Conservation (phyloP, 2,113 vertebrate species). For the Zosterops lateralis region DNA sequence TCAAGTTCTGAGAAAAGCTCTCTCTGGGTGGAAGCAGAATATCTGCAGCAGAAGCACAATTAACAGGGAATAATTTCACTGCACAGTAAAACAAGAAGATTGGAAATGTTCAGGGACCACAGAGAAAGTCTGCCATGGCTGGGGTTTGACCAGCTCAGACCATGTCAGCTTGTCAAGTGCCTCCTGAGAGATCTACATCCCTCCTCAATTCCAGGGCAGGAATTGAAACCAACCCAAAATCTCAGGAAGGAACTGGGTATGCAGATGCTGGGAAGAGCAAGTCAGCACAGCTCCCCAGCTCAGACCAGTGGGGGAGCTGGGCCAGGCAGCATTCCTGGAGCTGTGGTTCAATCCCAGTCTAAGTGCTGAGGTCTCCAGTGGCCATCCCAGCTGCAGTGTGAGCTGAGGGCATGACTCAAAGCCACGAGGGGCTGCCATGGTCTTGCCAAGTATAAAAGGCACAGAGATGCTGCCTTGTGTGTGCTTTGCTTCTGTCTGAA, state of each 20-base stretch:
- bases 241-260: neutral
- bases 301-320: neutral
- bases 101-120: neutral
- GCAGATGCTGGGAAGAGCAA: neutral
- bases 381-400: neutral
- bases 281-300: neutral
- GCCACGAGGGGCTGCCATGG: neutral
- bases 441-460: neutral
- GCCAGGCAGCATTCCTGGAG: slow-evolving; percentile 1
- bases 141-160: neutral
- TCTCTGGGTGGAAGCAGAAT: neutral
- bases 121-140: neutral
- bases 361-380: neutral
- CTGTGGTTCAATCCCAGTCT: neutral
- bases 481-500: neutral
- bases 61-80: neutral
- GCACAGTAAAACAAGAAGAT: neutral
- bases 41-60: neutral
- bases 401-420: slow-evolving; percentile 2
- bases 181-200: neutral
- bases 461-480: neutral
- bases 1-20: neutral
- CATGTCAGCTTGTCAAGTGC: neutral
- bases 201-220: neutral
- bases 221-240: neutral